Evolutionary conservation across 2,797 vertebrate genomes (phyloP).

Genomic region (Helarctos malayanus): DNA sequence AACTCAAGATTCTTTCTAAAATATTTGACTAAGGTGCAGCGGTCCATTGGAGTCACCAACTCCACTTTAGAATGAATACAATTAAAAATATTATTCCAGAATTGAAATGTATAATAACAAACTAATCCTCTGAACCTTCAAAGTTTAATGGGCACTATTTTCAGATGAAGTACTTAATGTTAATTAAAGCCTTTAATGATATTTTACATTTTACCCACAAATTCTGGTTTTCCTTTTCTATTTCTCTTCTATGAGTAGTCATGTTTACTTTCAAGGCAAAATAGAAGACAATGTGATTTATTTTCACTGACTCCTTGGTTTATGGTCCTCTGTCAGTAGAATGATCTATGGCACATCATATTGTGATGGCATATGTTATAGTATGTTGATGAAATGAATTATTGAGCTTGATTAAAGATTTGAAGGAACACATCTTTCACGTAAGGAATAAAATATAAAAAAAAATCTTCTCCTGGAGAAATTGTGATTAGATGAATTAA

Average conservation of each 20-base stretch:
- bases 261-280: conserved; percentile 62
- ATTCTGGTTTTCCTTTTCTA: not conserved
- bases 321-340: conserved; percentile 5
- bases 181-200: conserved; percentile 35
- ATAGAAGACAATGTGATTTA: conserved; percentile 55
- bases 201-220: conserved; percentile 9
- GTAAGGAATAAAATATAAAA: not conserved
- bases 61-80: not conserved
- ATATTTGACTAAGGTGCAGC: not conserved
- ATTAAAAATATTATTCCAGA: not conserved
- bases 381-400: conserved; percentile 57
- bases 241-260: not conserved
- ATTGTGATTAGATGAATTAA: conserved; percentile 53
- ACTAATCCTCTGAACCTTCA: not conserved
- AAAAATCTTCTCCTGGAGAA: not conserved
- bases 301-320: not conserved
- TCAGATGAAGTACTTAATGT: not conserved
- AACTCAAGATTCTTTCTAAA: not conserved
- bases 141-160: not conserved
- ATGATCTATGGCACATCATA: conserved; percentile 63
- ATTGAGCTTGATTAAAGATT: conserved; percentile 34
- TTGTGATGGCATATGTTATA: not conserved
- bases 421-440: conserved; percentile 55
- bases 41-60: not conserved
- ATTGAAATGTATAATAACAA: not conserved